Evolutionary conservation across 2,113 vertebrate species (phyloP), one percentile per base, ranked within the genome.

Genomic region (Ammodytes marinus): DNA sequence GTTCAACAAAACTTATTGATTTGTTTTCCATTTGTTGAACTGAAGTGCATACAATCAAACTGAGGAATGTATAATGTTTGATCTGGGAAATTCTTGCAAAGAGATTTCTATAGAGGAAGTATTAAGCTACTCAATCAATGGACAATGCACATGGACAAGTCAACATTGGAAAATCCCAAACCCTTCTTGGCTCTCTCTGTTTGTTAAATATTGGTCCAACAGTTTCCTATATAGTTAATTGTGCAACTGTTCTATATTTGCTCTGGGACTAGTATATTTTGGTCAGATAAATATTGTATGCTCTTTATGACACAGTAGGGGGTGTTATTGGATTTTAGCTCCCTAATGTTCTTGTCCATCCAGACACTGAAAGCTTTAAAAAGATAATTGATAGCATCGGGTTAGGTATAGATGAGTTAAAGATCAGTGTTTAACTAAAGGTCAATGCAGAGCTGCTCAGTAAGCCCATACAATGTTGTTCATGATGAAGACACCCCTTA

Each of bases 251-350:
- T 61, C 40, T 35, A 11, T 75, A 4, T 69, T 63, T 47, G 2
- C 8, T 9, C 6, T 5, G 8, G 12, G 7, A 74, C 37, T 10
- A 47, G 15, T 35, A 37, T 63, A 12, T 37, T 47, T 42, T 68
- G 14, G 5, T 52, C 4, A 37, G 42, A 46, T 49, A 10, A 65
- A 17, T 67, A 40, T 40, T 19, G 27, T 6, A 11, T 13, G 39
- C 35, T 13, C 55, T 60, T 53, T 7, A 35, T 69, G 77, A 78
- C 17, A 45, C 17, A 45, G 50, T 40, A 19, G 49, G 17, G 49
- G 17, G 49, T 6, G 9, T 49, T 19, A 14, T 69, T 86, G 81
- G 45, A 74, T 78, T 85, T 77, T 52, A 80, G 69, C 46, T 13
- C 17, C 8, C 45, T 69, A 7, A 4, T 54, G 55, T 54, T 66